Evolutionary conservation across 2,113 vertebrate genomes (phyloP), one percentile per base, ranked within the genome.

Genomic region (Burhinus oedicnemus): DNA sequence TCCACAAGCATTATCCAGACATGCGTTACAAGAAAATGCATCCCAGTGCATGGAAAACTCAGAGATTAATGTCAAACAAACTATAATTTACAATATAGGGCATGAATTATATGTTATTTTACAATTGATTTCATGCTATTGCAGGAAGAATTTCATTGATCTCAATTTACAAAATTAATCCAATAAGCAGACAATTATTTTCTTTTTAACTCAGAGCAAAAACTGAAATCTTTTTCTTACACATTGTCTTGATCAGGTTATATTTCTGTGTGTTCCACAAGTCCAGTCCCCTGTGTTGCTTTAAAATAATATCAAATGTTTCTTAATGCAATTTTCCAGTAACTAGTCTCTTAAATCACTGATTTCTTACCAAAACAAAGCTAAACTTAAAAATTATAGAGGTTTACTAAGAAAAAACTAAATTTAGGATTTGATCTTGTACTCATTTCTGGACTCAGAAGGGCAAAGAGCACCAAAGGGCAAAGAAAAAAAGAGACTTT

Each of bases 111-210:
- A 96, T 81, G 92, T 86, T 98, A 95, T 97, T 98, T 98, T 97
- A 95, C 71, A 71, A 99, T 95, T 98, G 97, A 99, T 98, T 98
- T 98, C 96, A 97, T 92, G 95, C 84, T 98, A 82, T 66, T 98
- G 95, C 97, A 98, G 95, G 66, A 97, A 93, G 72, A 97, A 98
- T 97, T 97, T 97, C 93, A 98, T 97, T 98, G 97, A 98, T 98
- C 96, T 98, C 96, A 96, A 85, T 97, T 98, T 97, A 97, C 64
- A 97, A 94, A 98, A 98, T 36, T 70, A 98, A 97, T 79, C 90
- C 62, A 95, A 93, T 96, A 98, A 98, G 61, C 45, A 90, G 45
- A 83, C 61, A 96, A 97, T 89, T 94, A 93, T 95, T 97, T 97
- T 95, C 32, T 93, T 97, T 85, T 88, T 84, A 93, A 95, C n/a